Evolutionary conservation across 2,797 vertebrate species (phyloP), one percentile per base, ranked within the genome.

Genomic region (Sebastiscus albofasciatus): DNA sequence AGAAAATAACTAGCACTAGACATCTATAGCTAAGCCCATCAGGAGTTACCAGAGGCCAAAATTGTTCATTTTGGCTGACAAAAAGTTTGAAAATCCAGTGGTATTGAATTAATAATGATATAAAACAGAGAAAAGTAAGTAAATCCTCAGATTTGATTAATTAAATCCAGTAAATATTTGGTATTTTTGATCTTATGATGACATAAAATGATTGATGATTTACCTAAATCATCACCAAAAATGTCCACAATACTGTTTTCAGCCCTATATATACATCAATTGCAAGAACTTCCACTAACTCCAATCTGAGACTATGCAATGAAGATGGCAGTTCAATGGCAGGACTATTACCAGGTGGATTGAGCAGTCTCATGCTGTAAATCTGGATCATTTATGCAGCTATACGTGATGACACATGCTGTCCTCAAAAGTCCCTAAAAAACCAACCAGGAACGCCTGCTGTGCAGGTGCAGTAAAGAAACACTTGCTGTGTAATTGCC

Each of bases 401-500:
- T 18, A 6, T n/a, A 18, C 46, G 2, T 71, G 82, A 71, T 69
- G 72, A 46, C 62, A 65, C 58, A 77, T 31, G 8, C 22, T 80
- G 72, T 73, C 36, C 52, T 83, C 29, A 64, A 39, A 39, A 34
- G 67, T 54, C 13, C 24, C 27, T 29, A 2, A 62, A 62, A 54
- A 54, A 24, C 8, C 26, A 49, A 34, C 4, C 59, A 65, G 22
- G 5, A 67, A 75, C 66, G 52, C 56, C 59, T 14, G 18, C 49
- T 78, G 65, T 69, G 54, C 82, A 90, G 83, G 82, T 90, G 80
- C 74, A 72, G n/a, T 8, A 24, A 70, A 77, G 65, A 68, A 70
- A 67, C 72, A 42, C 77, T 75, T 55, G 12, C 42, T 67, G 72
- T 69, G 55, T 56, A 71, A 78, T 3, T 82, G 73, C 72, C 82